Conservation (phyloP, 2,113 vertebrate genomes). For the Odocoileus hemionus region DNA sequence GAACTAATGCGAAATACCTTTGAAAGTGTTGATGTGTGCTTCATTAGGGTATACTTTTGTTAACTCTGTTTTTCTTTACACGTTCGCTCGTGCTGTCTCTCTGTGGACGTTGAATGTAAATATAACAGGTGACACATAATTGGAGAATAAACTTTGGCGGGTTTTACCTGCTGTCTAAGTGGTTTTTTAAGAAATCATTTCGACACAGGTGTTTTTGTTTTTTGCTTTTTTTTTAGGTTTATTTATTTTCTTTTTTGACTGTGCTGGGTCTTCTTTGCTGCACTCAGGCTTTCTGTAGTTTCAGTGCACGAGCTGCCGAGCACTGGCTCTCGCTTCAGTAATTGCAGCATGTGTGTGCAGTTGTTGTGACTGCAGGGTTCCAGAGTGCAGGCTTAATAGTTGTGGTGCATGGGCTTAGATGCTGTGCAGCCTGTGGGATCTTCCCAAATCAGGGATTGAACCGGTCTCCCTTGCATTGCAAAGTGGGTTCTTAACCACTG, state of each 20-base stretch:
- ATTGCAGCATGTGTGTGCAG: background rate
- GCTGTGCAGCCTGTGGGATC: background rate
- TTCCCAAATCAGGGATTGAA: background rate
- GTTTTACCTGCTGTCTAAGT: background rate
- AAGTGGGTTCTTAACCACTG: background rate
- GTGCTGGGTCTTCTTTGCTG: background rate
- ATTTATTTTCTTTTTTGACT: background rate
- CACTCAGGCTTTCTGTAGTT: background rate
- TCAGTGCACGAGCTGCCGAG: background rate
- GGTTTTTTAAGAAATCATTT: background rate
- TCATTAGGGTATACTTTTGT: background rate
- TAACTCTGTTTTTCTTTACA: background rate
- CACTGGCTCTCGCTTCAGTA: background rate
- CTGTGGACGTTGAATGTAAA: background rate
- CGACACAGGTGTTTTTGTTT: background rate
- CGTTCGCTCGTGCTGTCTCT: background rate
- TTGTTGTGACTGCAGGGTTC: background rate
- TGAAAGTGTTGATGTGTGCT: background rate
- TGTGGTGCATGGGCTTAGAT: background rate
- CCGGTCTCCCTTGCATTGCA: background rate
- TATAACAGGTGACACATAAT: background rate
- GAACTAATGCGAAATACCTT: background rate
- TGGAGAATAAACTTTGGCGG: background rate
- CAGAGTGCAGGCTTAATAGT: background rate
- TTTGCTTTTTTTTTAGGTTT: background rate